Conservation (phyloP, 2,797 vertebrate genomes). For the Myotis daubentonii region DNA sequence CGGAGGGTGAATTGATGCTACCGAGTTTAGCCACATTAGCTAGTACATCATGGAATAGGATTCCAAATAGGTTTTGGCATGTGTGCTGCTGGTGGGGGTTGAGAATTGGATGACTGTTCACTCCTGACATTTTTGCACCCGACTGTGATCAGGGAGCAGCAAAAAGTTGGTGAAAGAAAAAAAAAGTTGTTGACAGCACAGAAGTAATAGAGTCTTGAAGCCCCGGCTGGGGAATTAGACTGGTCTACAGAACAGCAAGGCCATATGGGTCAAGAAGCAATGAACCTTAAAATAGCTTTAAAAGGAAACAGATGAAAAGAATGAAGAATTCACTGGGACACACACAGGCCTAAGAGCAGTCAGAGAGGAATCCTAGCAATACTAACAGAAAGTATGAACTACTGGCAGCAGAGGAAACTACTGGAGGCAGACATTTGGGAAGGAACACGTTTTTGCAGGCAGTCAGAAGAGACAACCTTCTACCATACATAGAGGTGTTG, state of each 20-base stretch:
- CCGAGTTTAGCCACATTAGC: not conserved
- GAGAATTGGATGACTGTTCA: not conserved
- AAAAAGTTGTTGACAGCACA: conserved; percentile 35
- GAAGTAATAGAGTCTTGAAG: conserved; percentile 43
- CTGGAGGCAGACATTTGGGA: not conserved
- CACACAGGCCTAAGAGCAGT: conserved; percentile 32
- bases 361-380: not conserved
- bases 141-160: conserved; percentile 28
- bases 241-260: conserved; percentile 29
- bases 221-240: conserved; percentile 19
- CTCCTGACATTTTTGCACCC: conserved; percentile 48
- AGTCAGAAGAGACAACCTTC: not conserved
- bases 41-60: not conserved
- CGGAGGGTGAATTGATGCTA: not conserved
- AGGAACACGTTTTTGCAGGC: not conserved
- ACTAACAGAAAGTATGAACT: not conserved
- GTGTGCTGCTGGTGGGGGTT: not conserved
- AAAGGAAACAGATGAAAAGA: conserved; percentile 62
- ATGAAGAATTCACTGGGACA: conserved; percentile 45
- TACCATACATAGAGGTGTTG: not conserved
- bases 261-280: conserved; percentile 52
- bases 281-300: conserved; percentile 68
- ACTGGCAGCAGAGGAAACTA: not conserved
- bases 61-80: conserved; percentile 14
- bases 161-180: conserved; percentile 57